Base-by-base conservation (phyloP, 2,113 vertebrate genomes). In the Rhabdornis inornatus region DNA sequence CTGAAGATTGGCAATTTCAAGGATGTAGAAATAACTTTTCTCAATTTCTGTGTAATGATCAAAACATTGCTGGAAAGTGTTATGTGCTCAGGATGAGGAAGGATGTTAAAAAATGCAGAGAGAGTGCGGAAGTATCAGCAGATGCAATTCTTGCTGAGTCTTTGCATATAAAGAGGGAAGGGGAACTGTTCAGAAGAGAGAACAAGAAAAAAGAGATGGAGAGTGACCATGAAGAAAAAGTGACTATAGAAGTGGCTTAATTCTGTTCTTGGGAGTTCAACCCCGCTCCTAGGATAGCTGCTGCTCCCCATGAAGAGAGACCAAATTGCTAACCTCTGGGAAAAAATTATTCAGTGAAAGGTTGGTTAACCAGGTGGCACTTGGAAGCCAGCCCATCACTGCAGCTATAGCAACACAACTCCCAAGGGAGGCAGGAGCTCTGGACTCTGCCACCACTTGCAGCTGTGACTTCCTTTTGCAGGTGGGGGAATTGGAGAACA, bases 401-500 rank as follows among this genome's bases (percentile, higher is more conserved):
- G 23, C 79, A 69, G 23, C 53, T 78, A 2, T 15, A 18, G 50
- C 30, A 76, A 4, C 0, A 2, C 18, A 39, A 3, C 12, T 22
- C 33, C 27, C 5, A 0, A 4, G 37, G 33, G 12, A 35, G 10
- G 24, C 19, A 52, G 40, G 2, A 19, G 5, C 16, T 68, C 35
- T 70, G 37, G 28, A 23, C 22, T 50, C 24, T 81, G 69, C 33
- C 23, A 21, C 21, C 12, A 7, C 21, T n/a, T 75, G 23, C 23
- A 40, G 40, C 85, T 63, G 24, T 55, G 30, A 5, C 85, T 87
- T 75, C 61, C 21, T 69, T 8, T 4, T 44, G 27, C 50, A 31
- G 20, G 6, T 35, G 14, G 4, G 19, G 14, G 8, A 15, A 18
- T 0, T 2, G 22, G 39, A 71, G 31, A 85, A 11, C 9, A 2